phyloP scores from a whole-genome alignment of 1,140 invertebrate species.

The Acromyrmex echinatior region DNA sequence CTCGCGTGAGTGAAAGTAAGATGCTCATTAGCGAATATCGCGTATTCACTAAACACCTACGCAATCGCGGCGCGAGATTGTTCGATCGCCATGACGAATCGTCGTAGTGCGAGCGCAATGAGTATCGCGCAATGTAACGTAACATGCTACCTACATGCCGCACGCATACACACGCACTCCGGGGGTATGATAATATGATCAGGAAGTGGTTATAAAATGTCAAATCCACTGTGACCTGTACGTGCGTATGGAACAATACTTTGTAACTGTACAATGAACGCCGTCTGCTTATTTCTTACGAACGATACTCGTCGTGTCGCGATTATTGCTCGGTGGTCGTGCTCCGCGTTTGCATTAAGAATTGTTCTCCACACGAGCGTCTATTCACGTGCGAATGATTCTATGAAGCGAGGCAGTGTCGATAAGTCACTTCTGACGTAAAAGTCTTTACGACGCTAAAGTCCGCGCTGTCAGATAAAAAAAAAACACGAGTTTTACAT shows the following conservation, averaged over 20 bases:
- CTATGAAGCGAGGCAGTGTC: constrained; percentile 9
- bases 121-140: constrained; percentile 17
- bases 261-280: constrained; percentile 30
- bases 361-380: constrained; percentile 18
- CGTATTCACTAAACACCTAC: constrained; percentile 35
- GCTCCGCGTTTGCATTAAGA: constrained; percentile 19
- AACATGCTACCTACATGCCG: constrained; percentile 49
- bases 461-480: neutral
- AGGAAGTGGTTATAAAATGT: constrained; percentile 43
- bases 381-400: constrained; percentile 5
- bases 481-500: neutral
- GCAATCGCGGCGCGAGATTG: constrained; percentile 20
- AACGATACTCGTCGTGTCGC: constrained; percentile 1
- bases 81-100: constrained; percentile 47
- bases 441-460: neutral
- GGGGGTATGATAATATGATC: constrained; percentile 55
- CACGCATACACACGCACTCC: neutral
- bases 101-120: constrained; percentile 1
- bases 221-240: constrained; percentile 20
- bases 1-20: constrained; percentile 47
- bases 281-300: constrained; percentile 16
- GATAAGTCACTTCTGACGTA: constrained; percentile 21
- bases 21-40: constrained; percentile 41
- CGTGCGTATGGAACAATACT: constrained; percentile 24
- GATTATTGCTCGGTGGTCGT: constrained; percentile 42